A percentile compares a stretch with the other conserved stretches of the same genome.
These are phyloP conservation scores for Gracilinanus agilis DNA, from an alignment of 2,113 vertebrate genomes.

Conservation along the genomic window DNA sequence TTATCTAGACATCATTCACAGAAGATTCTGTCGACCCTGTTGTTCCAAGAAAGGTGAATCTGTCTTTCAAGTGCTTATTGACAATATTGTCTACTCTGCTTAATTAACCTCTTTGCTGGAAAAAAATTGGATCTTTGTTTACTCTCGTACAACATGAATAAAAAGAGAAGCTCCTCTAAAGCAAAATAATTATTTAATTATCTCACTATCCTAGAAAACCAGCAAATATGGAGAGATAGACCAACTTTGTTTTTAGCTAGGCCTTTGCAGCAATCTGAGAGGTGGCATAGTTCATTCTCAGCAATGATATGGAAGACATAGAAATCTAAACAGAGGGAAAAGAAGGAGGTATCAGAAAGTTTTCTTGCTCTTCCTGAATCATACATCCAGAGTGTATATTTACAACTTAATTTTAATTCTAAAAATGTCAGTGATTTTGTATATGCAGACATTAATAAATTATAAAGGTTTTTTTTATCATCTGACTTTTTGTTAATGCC, in stretches of 20 bases:
- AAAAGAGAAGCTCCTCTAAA: slow-evolving; percentile 54
- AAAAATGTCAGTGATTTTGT: slow-evolving; percentile 21
- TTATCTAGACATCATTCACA: slow-evolving; percentile 21
- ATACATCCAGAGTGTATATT: slow-evolving; percentile 20
- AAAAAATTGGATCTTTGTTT: slow-evolving; percentile 63
- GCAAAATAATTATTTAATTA: slow-evolving; percentile 54
- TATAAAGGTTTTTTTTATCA: slow-evolving; percentile 3
- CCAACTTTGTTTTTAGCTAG: background rate
- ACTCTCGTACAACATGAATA: slow-evolving; percentile 38
- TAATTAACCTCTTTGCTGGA: slow-evolving; percentile 52
- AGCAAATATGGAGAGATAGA: background rate
- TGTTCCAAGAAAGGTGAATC: slow-evolving; percentile 57
- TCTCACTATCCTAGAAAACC: slow-evolving; percentile 55
- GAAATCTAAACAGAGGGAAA: slow-evolving; percentile 21
- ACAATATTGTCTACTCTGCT: slow-evolving; percentile 56
- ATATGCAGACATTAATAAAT: slow-evolving; percentile 46
- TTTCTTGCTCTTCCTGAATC: slow-evolving; percentile 17
- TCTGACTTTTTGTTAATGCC: slow-evolving; percentile 15
- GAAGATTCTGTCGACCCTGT: slow-evolving; percentile 28
- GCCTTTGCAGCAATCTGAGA: background rate
- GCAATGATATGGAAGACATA: slow-evolving; percentile 37
- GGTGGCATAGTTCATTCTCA: slow-evolving; percentile 15
- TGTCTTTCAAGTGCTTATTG: slow-evolving; percentile 56
- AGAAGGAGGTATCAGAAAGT: slow-evolving; percentile 43
- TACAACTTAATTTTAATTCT: slow-evolving; percentile 63